Conservation (phyloP, 2,888 invertebrate species). For the Campaea margaritaria region DNA sequence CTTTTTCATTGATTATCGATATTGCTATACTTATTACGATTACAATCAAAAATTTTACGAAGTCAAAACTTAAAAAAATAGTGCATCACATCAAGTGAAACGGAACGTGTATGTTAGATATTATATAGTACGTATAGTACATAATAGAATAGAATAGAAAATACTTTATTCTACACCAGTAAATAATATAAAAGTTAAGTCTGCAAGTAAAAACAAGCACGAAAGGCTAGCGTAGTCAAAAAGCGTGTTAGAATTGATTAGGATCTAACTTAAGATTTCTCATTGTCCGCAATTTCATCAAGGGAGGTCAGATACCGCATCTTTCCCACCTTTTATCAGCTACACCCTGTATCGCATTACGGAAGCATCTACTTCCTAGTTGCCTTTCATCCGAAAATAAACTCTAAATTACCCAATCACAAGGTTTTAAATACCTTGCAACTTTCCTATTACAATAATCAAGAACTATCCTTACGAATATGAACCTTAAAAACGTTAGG, state of each 20-base stretch:
- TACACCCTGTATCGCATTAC: conserved; percentile 32
- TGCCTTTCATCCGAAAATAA: not conserved
- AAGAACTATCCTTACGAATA: not conserved
- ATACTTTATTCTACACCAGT: not conserved
- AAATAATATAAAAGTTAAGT: not conserved
- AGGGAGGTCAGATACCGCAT: conserved; percentile 46
- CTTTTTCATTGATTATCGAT: no score
- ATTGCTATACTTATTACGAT: no score
- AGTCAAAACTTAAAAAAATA: no score
- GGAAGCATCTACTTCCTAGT: conserved; percentile 41
- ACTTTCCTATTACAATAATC: not conserved
- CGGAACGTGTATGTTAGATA: no score
- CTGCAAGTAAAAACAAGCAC: no score
- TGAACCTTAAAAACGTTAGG: not conserved
- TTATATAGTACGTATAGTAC: no score
- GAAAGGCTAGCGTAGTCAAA: conserved; percentile 4
- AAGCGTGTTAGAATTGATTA: conserved; percentile 27
- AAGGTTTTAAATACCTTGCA: conserved; percentile 8
- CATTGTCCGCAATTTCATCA: conserved; percentile 32
- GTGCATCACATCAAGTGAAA: no score
- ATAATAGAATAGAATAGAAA: no score
- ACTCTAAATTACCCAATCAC: not conserved
- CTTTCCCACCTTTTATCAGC: conserved; percentile 44
- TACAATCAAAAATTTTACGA: no score
- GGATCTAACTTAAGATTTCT: conserved; percentile 26